A percentile compares a stretch with the other conserved stretches of the same genome.
These are phyloP conservation scores for Lasioglossum villosulum DNA, from an alignment of 2,888 invertebrate genomes.

Conservation along the genomic window DNA sequence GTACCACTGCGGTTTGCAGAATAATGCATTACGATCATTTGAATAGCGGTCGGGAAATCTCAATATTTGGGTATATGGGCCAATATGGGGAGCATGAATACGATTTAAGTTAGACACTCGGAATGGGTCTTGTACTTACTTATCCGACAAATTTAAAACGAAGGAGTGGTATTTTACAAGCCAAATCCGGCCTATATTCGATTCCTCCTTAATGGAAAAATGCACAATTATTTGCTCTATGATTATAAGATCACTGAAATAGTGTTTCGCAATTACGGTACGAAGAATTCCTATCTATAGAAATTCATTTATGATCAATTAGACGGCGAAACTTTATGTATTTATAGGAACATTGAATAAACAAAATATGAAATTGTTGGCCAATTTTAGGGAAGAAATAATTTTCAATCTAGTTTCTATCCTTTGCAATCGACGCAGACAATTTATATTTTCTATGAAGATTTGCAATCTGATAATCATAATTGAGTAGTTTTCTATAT, in stretches of 20 bases:
- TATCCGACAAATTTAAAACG: background rate
- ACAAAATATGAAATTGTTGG: too few relatives aligned
- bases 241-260: background rate
- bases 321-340: too few relatives aligned
- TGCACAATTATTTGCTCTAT: background rate
- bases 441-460: too few relatives aligned
- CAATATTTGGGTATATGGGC: slow-evolving; percentile 34
- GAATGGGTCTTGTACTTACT: background rate
- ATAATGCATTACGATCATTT: slow-evolving; percentile 16
- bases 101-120: slow-evolving; percentile 13
- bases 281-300: too few relatives aligned
- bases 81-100: slow-evolving; percentile 23
- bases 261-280: too few relatives aligned
- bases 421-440: too few relatives aligned
- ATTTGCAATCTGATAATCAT: too few relatives aligned
- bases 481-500: background rate
- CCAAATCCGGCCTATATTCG: background rate
- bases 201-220: background rate
- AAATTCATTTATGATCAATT: too few relatives aligned
- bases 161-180: background rate
- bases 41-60: slow-evolving; percentile 13
- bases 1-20: slow-evolving; percentile 7
- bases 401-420: too few relatives aligned
- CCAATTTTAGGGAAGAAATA: too few relatives aligned
- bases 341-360: too few relatives aligned